Conservation (phyloP, 2,888 invertebrate genomes). For the Rhyacophila evoluta region DNA sequence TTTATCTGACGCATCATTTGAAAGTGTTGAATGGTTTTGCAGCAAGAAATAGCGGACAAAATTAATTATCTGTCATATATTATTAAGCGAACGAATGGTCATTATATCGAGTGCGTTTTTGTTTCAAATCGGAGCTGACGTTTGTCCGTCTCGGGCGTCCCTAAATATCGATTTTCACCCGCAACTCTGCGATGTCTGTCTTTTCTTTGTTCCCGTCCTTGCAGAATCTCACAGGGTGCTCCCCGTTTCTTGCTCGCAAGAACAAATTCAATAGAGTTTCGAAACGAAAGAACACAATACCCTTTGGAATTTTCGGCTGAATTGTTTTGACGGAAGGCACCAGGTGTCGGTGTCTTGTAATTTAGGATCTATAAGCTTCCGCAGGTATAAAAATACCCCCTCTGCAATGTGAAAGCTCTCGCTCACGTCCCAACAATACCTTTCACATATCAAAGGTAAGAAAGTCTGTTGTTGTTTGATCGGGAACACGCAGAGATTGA, state of each 20-base stretch:
- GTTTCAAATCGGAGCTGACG: neutral
- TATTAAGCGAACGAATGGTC: too few species aligned
- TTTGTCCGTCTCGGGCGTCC: neutral
- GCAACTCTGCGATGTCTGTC: neutral
- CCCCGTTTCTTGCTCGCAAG: neutral
- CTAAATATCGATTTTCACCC: slow-evolving; percentile 21
- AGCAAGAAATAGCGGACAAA: too few species aligned
- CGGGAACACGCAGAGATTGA: neutral
- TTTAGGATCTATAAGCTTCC: neutral
- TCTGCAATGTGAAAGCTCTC: neutral
- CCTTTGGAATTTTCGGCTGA: neutral
- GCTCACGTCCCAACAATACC: neutral
- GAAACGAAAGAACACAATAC: slow-evolving; percentile 6
- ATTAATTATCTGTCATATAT: too few species aligned
- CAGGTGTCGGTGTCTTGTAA: slow-evolving; percentile 3
- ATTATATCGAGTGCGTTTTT: neutral
- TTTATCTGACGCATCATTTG: too few species aligned
- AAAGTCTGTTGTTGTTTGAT: too few species aligned
- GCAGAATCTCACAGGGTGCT: neutral
- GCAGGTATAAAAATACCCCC: neutral
- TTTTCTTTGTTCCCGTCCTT: slow-evolving; percentile 4
- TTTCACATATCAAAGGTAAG: neutral
- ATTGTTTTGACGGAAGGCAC: neutral
- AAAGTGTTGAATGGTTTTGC: too few species aligned
- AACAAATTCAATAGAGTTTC: slow-evolving; percentile 2